phyloP scores from a whole-genome alignment of 2,797 vertebrate genomes.

The Ceryle rudis region DNA sequence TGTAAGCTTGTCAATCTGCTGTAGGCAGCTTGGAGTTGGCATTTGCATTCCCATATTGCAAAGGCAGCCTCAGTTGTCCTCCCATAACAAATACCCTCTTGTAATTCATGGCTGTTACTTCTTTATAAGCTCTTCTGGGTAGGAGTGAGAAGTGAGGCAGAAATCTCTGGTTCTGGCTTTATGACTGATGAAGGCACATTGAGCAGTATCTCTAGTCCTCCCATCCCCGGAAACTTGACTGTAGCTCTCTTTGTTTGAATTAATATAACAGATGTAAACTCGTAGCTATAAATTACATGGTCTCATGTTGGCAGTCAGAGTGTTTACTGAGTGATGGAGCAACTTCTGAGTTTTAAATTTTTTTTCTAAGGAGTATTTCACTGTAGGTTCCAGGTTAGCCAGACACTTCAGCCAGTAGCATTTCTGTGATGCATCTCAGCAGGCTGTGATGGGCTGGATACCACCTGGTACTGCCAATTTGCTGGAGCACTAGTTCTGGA shows the following conservation, averaged over 20 bases:
- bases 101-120: rapidly evolving
- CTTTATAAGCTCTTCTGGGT: neutral
- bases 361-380: neutral
- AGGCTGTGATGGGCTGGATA: rapidly evolving
- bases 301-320: rapidly evolving
- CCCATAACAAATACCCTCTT: neutral
- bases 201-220: rapidly evolving
- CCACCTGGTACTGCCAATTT: constrained; percentile 3
- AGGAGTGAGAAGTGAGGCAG: neutral
- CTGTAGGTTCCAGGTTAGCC: no score
- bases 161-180: neutral
- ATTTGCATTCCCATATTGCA: neutral
- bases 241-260: neutral
- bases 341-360: neutral
- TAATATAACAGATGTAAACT: neutral
- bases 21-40: neutral
- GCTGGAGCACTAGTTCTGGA: neutral
- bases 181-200: rapidly evolving
- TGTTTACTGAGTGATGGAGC: rapidly evolving
- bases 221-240: neutral
- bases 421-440: neutral
- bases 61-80: neutral
- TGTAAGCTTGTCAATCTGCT: neutral
- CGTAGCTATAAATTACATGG: neutral
- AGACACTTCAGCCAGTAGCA: rapidly evolving